Percentiles rank a stretch among this genome's conserved stretches.
Evolutionary conservation across 2,888 invertebrate genomes (phyloP).

Genomic region (Amaurobius ferox): DNA sequence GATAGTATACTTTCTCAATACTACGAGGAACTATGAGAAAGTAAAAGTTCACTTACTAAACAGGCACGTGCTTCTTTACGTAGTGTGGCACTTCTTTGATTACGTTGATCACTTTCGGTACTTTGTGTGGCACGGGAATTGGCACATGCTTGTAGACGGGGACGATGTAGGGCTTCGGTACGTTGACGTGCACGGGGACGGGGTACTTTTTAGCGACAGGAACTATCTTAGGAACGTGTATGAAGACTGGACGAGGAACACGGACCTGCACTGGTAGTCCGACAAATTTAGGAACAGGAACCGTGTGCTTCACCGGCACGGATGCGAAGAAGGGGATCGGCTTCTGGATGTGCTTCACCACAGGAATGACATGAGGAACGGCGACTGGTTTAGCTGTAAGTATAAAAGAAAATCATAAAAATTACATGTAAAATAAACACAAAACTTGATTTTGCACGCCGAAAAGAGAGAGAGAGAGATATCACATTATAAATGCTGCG

Average conservation of each 20-base stretch:
- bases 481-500: too few relatives aligned
- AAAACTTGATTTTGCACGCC: too few relatives aligned
- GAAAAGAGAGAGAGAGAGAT: too few relatives aligned
- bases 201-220: constrained; percentile 73
- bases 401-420: background rate
- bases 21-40: too few relatives aligned
- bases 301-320: constrained; percentile 42
- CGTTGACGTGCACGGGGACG: constrained; percentile 49
- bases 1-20: too few relatives aligned
- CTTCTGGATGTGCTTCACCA: constrained; percentile 67
- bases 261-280: constrained; percentile 53
- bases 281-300: constrained; percentile 65
- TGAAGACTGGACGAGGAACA: constrained; percentile 74
- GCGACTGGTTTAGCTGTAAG: constrained; percentile 54
- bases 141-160: constrained; percentile 69
- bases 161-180: constrained; percentile 67
- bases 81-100: constrained; percentile 64
- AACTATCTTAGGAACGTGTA: constrained; percentile 74
- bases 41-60: constrained; percentile 65
- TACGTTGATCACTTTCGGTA: constrained; percentile 61
- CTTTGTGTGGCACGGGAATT: constrained; percentile 55
- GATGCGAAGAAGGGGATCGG: constrained; percentile 54
- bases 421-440: too few relatives aligned
- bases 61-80: constrained; percentile 65
- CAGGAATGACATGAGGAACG: constrained; percentile 63